Percentiles rank a stretch among this genome's conserved stretches.
Evolutionary conservation across 2,113 vertebrate species (phyloP).

Genomic region (Perccottus glenii): DNA sequence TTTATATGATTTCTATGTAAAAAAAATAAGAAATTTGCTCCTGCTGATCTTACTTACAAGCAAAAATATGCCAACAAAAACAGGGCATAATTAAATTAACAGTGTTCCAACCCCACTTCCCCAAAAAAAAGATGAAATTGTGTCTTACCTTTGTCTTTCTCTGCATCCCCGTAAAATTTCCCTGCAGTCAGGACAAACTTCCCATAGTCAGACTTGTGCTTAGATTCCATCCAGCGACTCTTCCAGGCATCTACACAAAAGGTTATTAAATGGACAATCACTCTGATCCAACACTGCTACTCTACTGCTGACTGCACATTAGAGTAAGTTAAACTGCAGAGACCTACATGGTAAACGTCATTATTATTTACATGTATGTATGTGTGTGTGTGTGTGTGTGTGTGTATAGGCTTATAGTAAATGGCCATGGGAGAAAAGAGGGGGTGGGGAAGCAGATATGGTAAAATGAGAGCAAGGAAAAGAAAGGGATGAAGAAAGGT

Average conservation of each 20-base stretch:
- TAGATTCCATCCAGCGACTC: slow-evolving; percentile 80
- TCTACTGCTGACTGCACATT: not conserved
- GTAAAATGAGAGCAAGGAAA: slow-evolving; percentile 17
- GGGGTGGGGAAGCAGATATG: slow-evolving; percentile 29
- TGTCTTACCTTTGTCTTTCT: slow-evolving; percentile 83
- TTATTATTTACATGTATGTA: not conserved
- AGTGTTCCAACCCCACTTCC: too few relatives aligned
- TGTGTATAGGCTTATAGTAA: not conserved
- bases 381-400: too few relatives aligned
- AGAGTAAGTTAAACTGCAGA: not conserved
- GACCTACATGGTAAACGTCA: not conserved
- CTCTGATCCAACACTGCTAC: not conserved
- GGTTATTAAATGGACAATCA: slow-evolving; percentile 21
- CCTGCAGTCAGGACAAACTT: slow-evolving; percentile 81
- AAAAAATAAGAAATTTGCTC: too few relatives aligned
- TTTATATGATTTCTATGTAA: too few relatives aligned
- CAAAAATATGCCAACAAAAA: too few relatives aligned
- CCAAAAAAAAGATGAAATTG: not conserved
- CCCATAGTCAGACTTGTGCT: slow-evolving; percentile 81
- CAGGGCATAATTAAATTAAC: too few relatives aligned
- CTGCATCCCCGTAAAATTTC: slow-evolving; percentile 83
- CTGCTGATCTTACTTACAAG: too few relatives aligned
- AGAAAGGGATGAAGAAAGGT: not conserved
- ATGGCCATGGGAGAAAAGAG: slow-evolving; percentile 20
- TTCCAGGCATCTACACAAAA: slow-evolving; percentile 77